Conservation (phyloP, 2,888 invertebrate species). For the Tromatobia lineatoria region DNA sequence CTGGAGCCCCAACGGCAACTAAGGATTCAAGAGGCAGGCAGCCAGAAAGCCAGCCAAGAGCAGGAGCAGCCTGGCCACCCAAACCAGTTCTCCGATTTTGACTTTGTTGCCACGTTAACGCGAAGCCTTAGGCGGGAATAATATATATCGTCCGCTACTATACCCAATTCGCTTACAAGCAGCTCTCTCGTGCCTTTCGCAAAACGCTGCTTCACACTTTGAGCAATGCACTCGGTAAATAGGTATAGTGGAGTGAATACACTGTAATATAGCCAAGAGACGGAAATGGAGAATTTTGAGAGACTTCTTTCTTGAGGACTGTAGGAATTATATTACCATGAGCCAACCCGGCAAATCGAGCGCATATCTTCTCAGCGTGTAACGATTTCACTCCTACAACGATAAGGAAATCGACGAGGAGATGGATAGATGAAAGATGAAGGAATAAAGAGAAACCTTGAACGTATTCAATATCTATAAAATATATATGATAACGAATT, state of each 20-base stretch:
- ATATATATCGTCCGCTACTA: conserved; percentile 56
- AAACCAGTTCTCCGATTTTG: conserved; percentile 65
- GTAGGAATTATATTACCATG: conserved; percentile 6
- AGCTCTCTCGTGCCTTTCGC: not conserved
- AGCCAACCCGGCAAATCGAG: conserved; percentile 39
- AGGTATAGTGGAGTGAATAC: conserved; percentile 5
- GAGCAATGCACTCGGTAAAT: conserved; percentile 2
- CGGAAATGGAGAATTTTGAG: conserved; percentile 35
- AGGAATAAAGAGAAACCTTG: not conserved
- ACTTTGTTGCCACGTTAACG: conserved; percentile 66
- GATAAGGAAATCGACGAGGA: not conserved
- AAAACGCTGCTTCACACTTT: conserved; percentile 13
- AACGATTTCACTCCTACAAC: conserved; percentile 10
- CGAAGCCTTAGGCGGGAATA: conserved; percentile 61
- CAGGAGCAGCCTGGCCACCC: conserved; percentile 55
- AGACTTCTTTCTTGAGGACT: conserved; percentile 9
- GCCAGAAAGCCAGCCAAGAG: conserved; percentile 54
- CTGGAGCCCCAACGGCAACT: conserved; percentile 40
- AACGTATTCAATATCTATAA: conserved; percentile 40
- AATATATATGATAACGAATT: conserved; percentile 59
- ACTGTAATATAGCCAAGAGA: conserved; percentile 16
- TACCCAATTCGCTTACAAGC: conserved; percentile 53
- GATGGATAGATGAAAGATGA: conserved; percentile 7
- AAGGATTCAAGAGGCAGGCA: conserved; percentile 55
- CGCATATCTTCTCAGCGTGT: conserved; percentile 9